These are phyloP conservation scores for Cryptosula pallasiana DNA, from an alignment of 2,888 invertebrate genomes.

Conservation along the genomic window DNA sequence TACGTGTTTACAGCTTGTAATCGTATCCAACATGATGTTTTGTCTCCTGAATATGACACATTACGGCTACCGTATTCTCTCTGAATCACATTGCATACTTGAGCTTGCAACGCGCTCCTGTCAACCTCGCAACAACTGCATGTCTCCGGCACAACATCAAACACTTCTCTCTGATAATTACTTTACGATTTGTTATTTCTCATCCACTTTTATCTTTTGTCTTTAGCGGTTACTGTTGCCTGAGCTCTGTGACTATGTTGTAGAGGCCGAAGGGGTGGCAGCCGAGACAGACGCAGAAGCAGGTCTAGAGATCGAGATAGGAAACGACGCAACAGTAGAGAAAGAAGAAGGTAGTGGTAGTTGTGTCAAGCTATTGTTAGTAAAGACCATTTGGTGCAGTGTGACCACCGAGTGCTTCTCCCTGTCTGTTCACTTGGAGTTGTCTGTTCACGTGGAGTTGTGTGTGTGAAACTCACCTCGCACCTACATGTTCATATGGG, in stretches of 20 bases:
- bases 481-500: too few relatives aligned
- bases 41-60: not conserved
- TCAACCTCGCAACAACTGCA: too few relatives aligned
- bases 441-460: too few relatives aligned
- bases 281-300: conserved; percentile 25
- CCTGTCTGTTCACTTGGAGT: too few relatives aligned
- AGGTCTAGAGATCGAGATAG: conserved; percentile 26
- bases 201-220: not conserved
- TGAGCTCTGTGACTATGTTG: not conserved
- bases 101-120: too few relatives aligned
- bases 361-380: too few relatives aligned
- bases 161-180: not conserved
- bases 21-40: not conserved
- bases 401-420: too few relatives aligned
- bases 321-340: conserved; percentile 20
- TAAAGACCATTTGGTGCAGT: too few relatives aligned
- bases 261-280: conserved; percentile 32
- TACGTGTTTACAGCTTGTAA: not conserved
- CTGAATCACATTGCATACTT: not conserved
- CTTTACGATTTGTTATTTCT: not conserved
- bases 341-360: not conserved
- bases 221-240: not conserved
- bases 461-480: too few relatives aligned
- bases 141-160: too few relatives aligned
- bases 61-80: not conserved